These are phyloP conservation scores for Cichlasoma orientale DNA, from an alignment of 2,797 vertebrate species.

Conservation along the genomic window DNA sequence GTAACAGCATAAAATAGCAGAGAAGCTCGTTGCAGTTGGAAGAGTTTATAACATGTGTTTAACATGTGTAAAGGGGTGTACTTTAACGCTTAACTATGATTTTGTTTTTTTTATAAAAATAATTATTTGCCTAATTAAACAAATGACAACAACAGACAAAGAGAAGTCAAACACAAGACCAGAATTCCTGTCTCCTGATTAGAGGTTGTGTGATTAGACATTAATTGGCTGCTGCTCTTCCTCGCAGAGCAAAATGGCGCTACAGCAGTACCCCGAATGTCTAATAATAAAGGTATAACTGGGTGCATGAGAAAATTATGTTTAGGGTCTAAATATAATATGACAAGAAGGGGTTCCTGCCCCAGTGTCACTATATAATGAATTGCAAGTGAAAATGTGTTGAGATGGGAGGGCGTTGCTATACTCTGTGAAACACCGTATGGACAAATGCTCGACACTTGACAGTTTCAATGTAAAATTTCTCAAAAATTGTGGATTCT, in stretches of 20 bases:
- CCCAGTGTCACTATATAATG: not conserved
- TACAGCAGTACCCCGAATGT: not conserved
- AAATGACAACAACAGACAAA: not conserved
- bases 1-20: too few relatives aligned
- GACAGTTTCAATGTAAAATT: not conserved
- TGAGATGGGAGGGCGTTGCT: not conserved
- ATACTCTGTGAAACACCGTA: not conserved
- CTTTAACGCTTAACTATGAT: not conserved
- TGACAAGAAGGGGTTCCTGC: not conserved
- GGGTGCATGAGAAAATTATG: not conserved
- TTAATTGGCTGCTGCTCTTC: not conserved
- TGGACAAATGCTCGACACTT: not conserved
- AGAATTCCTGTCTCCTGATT: not conserved
- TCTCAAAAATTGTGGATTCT: not conserved
- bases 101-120: not conserved
- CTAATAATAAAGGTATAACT: not conserved
- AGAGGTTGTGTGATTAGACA: not conserved
- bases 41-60: not conserved
- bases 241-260: not conserved
- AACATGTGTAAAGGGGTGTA: too few relatives aligned
- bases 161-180: not conserved
- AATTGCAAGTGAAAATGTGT: not conserved
- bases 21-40: too few relatives aligned
- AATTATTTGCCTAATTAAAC: not conserved
- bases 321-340: not conserved